phyloP scores from a whole-genome alignment of 2,888 invertebrate genomes.

The Cantharis flavilabris region DNA sequence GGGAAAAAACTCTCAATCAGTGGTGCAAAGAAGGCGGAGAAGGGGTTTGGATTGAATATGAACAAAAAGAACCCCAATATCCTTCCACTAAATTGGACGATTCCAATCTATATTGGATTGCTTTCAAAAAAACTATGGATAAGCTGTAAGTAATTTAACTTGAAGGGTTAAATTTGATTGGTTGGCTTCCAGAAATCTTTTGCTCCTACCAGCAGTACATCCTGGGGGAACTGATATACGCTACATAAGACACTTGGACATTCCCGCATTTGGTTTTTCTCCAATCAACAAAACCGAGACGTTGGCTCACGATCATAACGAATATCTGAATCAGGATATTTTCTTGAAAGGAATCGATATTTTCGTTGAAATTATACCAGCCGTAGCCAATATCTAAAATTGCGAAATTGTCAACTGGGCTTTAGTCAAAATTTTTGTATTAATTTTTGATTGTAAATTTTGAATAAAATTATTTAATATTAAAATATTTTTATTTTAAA shows the following conservation, averaged over 20 bases:
- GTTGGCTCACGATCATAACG: background rate
- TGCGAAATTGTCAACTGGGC: no score
- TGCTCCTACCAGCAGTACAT: accelerated
- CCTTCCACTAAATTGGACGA: slow-evolving; percentile 59
- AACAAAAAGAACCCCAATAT: slow-evolving; percentile 37
- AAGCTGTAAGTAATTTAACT: background rate
- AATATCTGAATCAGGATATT: background rate
- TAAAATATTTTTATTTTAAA: no score
- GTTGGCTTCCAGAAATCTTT: background rate
- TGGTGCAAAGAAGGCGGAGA: background rate
- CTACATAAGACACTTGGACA: background rate
- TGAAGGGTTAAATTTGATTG: background rate
- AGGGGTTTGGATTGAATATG: slow-evolving; percentile 29
- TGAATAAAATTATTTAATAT: no score
- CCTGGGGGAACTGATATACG: background rate
- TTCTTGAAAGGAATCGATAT: background rate
- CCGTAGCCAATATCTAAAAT: background rate
- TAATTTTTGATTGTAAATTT: no score
- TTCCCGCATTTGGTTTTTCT: background rate
- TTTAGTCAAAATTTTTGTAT: no score
- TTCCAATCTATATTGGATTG: slow-evolving; percentile 64
- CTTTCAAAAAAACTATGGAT: slow-evolving; percentile 58
- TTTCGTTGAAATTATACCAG: background rate
- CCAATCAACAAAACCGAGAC: background rate
- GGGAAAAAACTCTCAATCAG: background rate